A percentile compares a stretch with the other conserved stretches of the same genome.
Conservation (phyloP, 92 coral and sea anemone genomes). For the Montipora capitata region DNA sequence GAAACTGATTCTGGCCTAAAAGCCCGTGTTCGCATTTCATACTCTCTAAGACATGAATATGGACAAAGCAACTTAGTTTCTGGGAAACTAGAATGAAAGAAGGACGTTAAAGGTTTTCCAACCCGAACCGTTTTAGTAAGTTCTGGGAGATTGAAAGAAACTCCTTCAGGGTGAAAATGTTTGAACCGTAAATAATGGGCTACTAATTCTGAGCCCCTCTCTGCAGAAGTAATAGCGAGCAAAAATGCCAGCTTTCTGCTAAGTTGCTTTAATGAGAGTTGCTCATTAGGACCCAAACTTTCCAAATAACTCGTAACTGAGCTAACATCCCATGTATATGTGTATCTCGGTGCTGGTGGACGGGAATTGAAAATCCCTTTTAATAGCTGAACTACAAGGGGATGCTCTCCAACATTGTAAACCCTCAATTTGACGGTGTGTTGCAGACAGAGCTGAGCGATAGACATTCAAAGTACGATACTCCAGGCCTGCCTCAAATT, state of each 20-base stretch:
- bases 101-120: conserved; percentile 35
- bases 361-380: conserved; percentile 46
- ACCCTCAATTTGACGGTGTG: conserved; percentile 50
- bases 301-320: conserved; percentile 37
- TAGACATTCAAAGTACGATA: conserved; percentile 24
- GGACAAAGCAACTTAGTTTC: conserved; percentile 41
- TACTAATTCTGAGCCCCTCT: conserved; percentile 47
- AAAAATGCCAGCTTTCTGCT: conserved; percentile 42
- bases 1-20: conserved; percentile 21
- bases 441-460: conserved; percentile 52
- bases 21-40: conserved; percentile 42
- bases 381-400: conserved; percentile 29
- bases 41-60: conserved; percentile 48
- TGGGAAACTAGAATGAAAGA: conserved; percentile 53
- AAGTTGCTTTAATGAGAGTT: conserved; percentile 37
- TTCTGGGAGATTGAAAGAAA: conserved; percentile 51
- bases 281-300: conserved; percentile 35
- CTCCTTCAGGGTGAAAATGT: conserved; percentile 57
- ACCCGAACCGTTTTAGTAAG: conserved; percentile 46
- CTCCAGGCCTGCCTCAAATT: conserved; percentile 30
- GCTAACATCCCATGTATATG: conserved; percentile 45
- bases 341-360: conserved; percentile 39
- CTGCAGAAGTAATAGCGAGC: conserved; percentile 51
- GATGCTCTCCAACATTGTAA: conserved; percentile 49
- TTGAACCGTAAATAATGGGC: conserved; percentile 46